Base-by-base conservation (phyloP, 2,797 vertebrate species). In the Oryzias dopingdopingensis region DNA sequence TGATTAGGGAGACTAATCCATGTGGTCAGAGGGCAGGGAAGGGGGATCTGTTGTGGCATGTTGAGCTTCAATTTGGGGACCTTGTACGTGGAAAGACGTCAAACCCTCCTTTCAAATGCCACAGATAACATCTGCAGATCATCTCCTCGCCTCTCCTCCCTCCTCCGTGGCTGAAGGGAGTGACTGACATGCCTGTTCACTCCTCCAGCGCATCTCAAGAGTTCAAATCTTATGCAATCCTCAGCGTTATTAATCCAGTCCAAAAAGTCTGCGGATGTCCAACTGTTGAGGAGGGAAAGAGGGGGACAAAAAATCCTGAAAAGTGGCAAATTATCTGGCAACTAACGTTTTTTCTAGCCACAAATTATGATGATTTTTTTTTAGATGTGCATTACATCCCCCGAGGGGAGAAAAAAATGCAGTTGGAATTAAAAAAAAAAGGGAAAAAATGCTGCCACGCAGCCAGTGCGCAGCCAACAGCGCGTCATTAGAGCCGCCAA, bases 101-200 rank as follows among this genome's bases (percentile, higher is more conserved):
- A 14, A 55, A 17, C 14, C 3, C 22, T 17, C 44, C 20, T 63
- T 1, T 13, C 23, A 45, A 40, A 37, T 49, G 24, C 14, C 45
- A 37, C 41, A 56, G 3, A 56, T 10, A 57, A 67, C 79, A 84
- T 87, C 72, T 81, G 76, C 22, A n/a, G n/a, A 4, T 42, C 23
- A 10, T 22, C 52, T 54, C 49, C 49, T 14, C 57, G 41, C 45
- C 50, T 58, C 32, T 40, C 49, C 42, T 67, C 45, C 65, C 40
- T 45, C 65, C 55, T 14, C 1, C 47, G 56, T 54, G 83, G 24
- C 70, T 66, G 49, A 64, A 77, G 77, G 77, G 79, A 82, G 83
- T 51, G 50, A 79, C 59, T 44, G 16, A 51, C 42, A 57, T 56
- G 59, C 22, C 54, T 61, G 57, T 26, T 62, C 59, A 70, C 56